Conservation (phyloP, 2,888 invertebrate species). For the Platycheirus albimanus region DNA sequence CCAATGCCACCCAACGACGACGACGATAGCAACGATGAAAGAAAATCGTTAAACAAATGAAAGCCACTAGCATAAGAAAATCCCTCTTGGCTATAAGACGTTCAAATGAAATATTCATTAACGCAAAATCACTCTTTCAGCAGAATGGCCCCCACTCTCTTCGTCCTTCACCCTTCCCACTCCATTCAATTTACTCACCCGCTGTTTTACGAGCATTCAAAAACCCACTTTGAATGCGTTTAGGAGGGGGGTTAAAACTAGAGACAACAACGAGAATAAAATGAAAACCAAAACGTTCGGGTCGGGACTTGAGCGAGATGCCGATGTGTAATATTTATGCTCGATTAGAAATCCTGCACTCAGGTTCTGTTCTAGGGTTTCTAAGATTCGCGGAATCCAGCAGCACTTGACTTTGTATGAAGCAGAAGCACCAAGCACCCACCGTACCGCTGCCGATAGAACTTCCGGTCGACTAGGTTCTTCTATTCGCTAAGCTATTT, state of each 20-base stretch:
- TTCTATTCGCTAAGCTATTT: conserved; percentile 58
- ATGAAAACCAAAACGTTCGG: no score
- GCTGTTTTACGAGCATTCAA: conserved; percentile 65
- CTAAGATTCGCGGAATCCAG: conserved; percentile 21
- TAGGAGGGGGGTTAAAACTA: conserved; percentile 44
- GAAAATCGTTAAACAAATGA: conserved; percentile 74
- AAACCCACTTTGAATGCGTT: conserved; percentile 55
- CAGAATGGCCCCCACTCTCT: conserved; percentile 36
- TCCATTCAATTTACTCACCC: conserved; percentile 24
- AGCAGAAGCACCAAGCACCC: conserved; percentile 1
- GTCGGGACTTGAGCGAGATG: background rate
- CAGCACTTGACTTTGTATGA: conserved; percentile 44
- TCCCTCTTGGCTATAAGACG: conserved; percentile 72
- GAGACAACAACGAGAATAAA: conserved; percentile 39
- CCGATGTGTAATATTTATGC: conserved; percentile 58
- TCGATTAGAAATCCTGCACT: conserved; percentile 69
- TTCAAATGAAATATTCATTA: conserved; percentile 79
- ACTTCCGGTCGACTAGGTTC: conserved; percentile 72
- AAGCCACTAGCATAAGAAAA: conserved; percentile 68
- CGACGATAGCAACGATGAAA: conserved; percentile 52
- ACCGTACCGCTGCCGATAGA: background rate
- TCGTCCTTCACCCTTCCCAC: background rate
- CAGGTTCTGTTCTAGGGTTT: no score
- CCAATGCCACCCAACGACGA: no score
- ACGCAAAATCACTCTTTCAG: conserved; percentile 75